Conservation (phyloP, 2,888 invertebrate genomes). For the Tenthredo mesomela region DNA sequence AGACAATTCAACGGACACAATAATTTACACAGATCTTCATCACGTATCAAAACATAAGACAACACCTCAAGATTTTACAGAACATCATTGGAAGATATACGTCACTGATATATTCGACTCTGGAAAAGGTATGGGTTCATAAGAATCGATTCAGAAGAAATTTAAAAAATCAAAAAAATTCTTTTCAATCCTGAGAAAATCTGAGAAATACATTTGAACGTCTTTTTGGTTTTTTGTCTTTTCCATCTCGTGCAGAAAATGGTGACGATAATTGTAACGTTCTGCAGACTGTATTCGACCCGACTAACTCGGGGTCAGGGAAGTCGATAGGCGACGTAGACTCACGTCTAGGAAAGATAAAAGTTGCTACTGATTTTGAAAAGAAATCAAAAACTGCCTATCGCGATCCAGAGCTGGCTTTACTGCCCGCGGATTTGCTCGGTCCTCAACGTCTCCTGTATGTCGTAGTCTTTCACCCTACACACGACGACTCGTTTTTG, state of each 20-base stretch:
- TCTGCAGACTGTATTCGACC: constrained; percentile 91
- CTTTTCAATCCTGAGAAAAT: too few relatives aligned
- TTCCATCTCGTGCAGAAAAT: constrained; percentile 65
- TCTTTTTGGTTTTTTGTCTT: not conserved
- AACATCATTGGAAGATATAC: constrained; percentile 93
- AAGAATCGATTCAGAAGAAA: not conserved
- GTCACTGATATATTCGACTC: constrained; percentile 93
- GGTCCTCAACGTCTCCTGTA: constrained; percentile 89
- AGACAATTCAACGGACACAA: constrained; percentile 85
- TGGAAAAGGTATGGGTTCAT: constrained; percentile 80
- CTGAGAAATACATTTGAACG: not conserved
- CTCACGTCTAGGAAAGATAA: constrained; percentile 86
- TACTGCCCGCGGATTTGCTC: constrained; percentile 86
- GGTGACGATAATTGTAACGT: constrained; percentile 88
- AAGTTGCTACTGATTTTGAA: constrained; percentile 83
- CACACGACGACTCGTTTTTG: constrained; percentile 87
- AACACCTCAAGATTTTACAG: constrained; percentile 81
- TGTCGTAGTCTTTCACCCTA: constrained; percentile 89
- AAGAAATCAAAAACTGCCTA: constrained; percentile 82
- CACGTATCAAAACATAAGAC: constrained; percentile 82
- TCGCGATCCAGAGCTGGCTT: constrained; percentile 86
- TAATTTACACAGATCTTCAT: constrained; percentile 89
- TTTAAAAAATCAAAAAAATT: not conserved
- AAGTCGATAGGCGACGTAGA: constrained; percentile 90
- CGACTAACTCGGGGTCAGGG: constrained; percentile 85